These are phyloP conservation scores for Ceratina australensis DNA, from an alignment of 1,140 invertebrate species.

Conservation along the genomic window DNA sequence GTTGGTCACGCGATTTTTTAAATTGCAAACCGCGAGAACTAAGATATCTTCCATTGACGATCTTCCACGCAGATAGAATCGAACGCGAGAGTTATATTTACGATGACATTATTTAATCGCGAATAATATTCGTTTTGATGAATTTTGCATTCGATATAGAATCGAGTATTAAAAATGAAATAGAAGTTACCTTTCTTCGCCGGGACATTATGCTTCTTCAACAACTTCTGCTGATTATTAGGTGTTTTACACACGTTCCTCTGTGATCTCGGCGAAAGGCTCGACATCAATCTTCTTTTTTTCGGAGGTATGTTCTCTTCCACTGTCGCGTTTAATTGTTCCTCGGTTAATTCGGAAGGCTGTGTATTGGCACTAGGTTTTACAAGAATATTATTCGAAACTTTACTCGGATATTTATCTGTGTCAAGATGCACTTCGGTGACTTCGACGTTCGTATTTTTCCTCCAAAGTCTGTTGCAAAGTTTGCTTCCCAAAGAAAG, in stretches of 20 bases:
- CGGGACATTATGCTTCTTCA: constrained; percentile 30
- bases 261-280: constrained; percentile 19
- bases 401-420: neutral
- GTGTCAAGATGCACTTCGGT: constrained; percentile 5
- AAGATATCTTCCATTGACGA: constrained; percentile 33
- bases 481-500: neutral
- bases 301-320: constrained; percentile 49
- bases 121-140: neutral
- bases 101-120: too few relatives aligned
- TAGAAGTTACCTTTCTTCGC: constrained; percentile 50
- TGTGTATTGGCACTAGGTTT: constrained; percentile 4
- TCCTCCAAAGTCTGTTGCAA: neutral
- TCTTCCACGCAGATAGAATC: constrained; percentile 26
- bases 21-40: too few relatives aligned
- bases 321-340: neutral
- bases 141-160: constrained; percentile 7
- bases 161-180: neutral
- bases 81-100: neutral
- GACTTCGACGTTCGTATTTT: constrained; percentile 11
- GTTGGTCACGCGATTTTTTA: too few relatives aligned
- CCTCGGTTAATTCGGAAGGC: constrained; percentile 2
- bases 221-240: constrained; percentile 21
- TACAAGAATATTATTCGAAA: constrained; percentile 26
- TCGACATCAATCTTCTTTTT: constrained; percentile 41
- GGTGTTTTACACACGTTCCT: constrained; percentile 21